Percentiles rank a stretch among this genome's conserved stretches.
Conservation (phyloP, 1,140 invertebrate species). For the Drosophila malerkotliana region DNA sequence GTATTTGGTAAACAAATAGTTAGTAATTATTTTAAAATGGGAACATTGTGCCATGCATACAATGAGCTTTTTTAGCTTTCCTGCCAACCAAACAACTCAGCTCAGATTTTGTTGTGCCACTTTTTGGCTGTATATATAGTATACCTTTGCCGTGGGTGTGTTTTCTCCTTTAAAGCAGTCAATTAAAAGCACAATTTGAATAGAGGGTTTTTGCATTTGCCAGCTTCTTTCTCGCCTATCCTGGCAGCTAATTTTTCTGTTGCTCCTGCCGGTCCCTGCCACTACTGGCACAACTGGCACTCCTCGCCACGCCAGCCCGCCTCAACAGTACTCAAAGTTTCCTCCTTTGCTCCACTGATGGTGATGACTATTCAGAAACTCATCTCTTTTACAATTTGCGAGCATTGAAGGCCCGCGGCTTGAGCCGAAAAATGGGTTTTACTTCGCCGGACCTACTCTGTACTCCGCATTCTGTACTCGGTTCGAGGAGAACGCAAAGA, state of each 20-base stretch:
- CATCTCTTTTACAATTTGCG: conserved; percentile 73
- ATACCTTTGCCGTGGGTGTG: conserved; percentile 12
- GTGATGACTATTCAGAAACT: conserved; percentile 52
- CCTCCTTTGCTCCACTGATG: conserved; percentile 20
- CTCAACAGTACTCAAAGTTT: conserved; percentile 15
- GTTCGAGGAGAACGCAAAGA: conserved; percentile 43
- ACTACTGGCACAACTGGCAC: conserved; percentile 1
- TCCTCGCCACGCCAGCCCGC: background rate
- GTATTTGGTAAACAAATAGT: background rate
- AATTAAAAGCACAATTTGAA: conserved; percentile 69
- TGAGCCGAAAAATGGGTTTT: conserved; percentile 72
- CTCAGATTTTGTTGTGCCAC: conserved; percentile 35
- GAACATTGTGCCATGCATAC: background rate
- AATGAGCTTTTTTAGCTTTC: background rate
- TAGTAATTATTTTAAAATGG: background rate
- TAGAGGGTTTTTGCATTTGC: conserved; percentile 54
- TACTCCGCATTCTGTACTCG: background rate
- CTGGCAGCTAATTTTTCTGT: conserved; percentile 15
- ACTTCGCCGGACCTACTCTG: background rate
- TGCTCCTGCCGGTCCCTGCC: conserved; percentile 1
- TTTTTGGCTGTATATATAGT: conserved; percentile 51
- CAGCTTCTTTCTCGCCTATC: conserved; percentile 33
- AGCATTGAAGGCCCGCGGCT: conserved; percentile 73
- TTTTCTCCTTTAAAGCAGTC: conserved; percentile 49
- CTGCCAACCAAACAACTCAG: no score